Evolutionary conservation across 2,888 invertebrate genomes (phyloP).

Genomic region (Trichopria drosophilae): DNA sequence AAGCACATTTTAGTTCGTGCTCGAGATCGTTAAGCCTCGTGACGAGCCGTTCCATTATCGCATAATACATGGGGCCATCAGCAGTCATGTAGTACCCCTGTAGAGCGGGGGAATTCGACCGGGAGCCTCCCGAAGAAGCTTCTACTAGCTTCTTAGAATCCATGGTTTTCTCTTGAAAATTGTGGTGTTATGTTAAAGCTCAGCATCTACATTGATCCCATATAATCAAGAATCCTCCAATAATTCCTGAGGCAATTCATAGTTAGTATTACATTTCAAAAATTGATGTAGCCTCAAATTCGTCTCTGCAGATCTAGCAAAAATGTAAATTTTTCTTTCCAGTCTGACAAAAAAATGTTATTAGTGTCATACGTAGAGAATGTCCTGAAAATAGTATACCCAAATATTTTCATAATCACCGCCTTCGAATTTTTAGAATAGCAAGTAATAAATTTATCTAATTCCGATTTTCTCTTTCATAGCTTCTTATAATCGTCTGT

Average conservation of each 20-base stretch:
- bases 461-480: not conserved
- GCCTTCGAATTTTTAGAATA: too few species aligned
- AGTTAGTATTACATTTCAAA: constrained; percentile 22
- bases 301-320: constrained; percentile 42
- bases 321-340: constrained; percentile 41
- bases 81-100: constrained; percentile 36
- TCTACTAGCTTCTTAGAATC: constrained; percentile 50
- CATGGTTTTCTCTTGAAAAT: constrained; percentile 37
- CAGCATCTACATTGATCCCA: constrained; percentile 26
- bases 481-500: not conserved
- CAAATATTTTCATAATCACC: not conserved
- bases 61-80: constrained; percentile 28
- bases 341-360: constrained; percentile 31
- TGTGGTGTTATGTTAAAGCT: constrained; percentile 15
- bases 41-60: constrained; percentile 82
- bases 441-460: too few species aligned
- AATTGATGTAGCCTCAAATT: constrained; percentile 37
- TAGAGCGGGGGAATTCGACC: constrained; percentile 45
- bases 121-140: constrained; percentile 40
- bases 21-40: constrained; percentile 80
- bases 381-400: too few species aligned
- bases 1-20: constrained; percentile 88
- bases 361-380: constrained; percentile 20
- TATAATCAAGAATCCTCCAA: constrained; percentile 26
- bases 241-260: constrained; percentile 41